Evolutionary conservation across 2,888 invertebrate species (phyloP).

Genomic region (Nomada fabriciana): DNA sequence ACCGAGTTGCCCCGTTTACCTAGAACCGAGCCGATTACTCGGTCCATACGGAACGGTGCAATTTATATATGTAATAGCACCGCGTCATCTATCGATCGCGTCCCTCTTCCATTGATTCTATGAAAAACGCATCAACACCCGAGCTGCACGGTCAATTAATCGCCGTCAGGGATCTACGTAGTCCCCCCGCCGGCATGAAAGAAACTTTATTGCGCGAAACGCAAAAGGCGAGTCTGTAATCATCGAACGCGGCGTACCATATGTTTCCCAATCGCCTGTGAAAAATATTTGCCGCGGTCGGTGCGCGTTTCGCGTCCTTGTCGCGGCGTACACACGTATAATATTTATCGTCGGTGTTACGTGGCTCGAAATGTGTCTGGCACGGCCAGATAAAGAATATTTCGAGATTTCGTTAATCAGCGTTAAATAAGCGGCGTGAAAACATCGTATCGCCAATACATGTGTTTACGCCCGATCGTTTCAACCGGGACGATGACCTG

Average conservation of each 20-base stretch:
- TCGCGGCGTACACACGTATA: background rate
- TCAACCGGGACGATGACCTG: constrained; percentile 62
- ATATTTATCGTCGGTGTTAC: constrained; percentile 28
- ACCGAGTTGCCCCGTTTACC: too few relatives aligned
- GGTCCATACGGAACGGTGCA: too few relatives aligned
- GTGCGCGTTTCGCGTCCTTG: constrained; percentile 21
- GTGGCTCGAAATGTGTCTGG: background rate
- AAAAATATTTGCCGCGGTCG: constrained; percentile 37
- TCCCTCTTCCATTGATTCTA: too few relatives aligned
- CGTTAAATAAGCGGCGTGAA: constrained; percentile 62
- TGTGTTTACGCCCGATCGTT: constrained; percentile 51
- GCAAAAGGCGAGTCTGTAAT: constrained; percentile 1
- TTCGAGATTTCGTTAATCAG: constrained; percentile 53
- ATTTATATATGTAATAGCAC: too few relatives aligned
- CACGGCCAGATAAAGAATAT: constrained; percentile 31
- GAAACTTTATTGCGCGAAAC: background rate
- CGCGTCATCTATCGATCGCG: too few relatives aligned
- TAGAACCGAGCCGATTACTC: too few relatives aligned
- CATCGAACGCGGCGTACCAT: background rate
- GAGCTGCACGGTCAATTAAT: too few relatives aligned
- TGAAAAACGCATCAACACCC: too few relatives aligned
- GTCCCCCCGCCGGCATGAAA: background rate
- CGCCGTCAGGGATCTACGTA: too few relatives aligned
- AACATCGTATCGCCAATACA: constrained; percentile 53
- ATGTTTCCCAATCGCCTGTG: constrained; percentile 13